These are phyloP conservation scores for Dendrolimus kikuchii DNA, from an alignment of 1,140 invertebrate genomes.

Conservation along the genomic window DNA sequence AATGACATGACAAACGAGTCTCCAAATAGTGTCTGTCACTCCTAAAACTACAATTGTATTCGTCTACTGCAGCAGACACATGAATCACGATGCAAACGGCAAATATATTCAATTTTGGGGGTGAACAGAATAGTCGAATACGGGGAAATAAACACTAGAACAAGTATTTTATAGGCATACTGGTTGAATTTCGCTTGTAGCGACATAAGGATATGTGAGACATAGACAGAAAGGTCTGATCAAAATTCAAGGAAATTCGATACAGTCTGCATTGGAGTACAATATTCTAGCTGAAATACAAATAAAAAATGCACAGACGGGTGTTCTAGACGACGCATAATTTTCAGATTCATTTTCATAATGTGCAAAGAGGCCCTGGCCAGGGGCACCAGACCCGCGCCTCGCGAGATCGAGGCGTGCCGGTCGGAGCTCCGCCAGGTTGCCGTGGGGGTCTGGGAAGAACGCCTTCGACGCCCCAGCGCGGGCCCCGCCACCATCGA, in stretches of 20 bases:
- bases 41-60: conserved; percentile 35
- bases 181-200: conserved; percentile 17
- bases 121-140: conserved; percentile 24
- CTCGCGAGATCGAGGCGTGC: too few species aligned
- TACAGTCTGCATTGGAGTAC: conserved; percentile 64
- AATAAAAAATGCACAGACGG: conserved; percentile 66
- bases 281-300: conserved; percentile 45
- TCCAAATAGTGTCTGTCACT: conserved; percentile 22
- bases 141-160: conserved; percentile 20
- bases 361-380: too few species aligned
- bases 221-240: conserved; percentile 47
- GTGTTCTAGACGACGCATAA: conserved; percentile 52
- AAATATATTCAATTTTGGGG: conserved; percentile 50
- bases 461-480: too few species aligned
- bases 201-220: conserved; percentile 30
- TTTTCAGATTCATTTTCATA: conserved; percentile 70
- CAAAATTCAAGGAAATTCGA: conserved; percentile 69
- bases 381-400: too few species aligned
- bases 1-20: conserved; percentile 23
- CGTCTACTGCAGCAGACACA: conserved; percentile 63
- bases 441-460: too few species aligned
- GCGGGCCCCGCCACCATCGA: too few species aligned
- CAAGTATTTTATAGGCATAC: not conserved
- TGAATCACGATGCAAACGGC: conserved; percentile 58
- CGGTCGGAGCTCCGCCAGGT: too few species aligned